Conservation (phyloP, 2,888 invertebrate genomes). For the Erebia palarica region DNA sequence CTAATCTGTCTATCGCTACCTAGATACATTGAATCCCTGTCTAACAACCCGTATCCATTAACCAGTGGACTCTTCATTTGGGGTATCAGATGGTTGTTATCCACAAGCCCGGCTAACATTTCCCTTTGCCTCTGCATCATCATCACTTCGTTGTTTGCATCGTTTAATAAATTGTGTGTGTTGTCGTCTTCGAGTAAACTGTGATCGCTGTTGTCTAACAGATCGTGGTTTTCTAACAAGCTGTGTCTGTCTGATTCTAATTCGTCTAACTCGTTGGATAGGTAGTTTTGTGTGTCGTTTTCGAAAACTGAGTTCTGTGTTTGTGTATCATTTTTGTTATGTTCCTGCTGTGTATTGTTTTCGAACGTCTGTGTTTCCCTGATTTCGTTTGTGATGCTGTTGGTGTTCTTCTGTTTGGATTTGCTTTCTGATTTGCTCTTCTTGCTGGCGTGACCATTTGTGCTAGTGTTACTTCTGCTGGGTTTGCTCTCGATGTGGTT, state of each 20-base stretch:
- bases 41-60: slow-evolving; percentile 71
- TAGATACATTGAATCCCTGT: slow-evolving; percentile 67
- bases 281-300: slow-evolving; percentile 62
- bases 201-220: slow-evolving; percentile 75
- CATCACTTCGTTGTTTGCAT: slow-evolving; percentile 64
- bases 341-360: slow-evolving; percentile 42
- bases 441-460: slow-evolving; percentile 69
- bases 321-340: slow-evolving; percentile 40
- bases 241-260: slow-evolving; percentile 78
- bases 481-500: slow-evolving; percentile 67
- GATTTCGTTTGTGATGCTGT: slow-evolving; percentile 67
- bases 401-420: slow-evolving; percentile 70
- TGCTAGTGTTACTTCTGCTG: slow-evolving; percentile 73
- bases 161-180: slow-evolving; percentile 68
- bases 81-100: slow-evolving; percentile 63
- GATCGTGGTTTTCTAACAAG: slow-evolving; percentile 73
- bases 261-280: slow-evolving; percentile 72
- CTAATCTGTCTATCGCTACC: slow-evolving; percentile 69
- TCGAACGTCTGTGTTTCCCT: slow-evolving; percentile 55
- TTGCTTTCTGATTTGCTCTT: slow-evolving; percentile 75
- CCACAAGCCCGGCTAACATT: slow-evolving; percentile 70
- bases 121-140: slow-evolving; percentile 73
- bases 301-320: slow-evolving; percentile 63
- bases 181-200: slow-evolving; percentile 71
- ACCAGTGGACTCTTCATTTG: slow-evolving; percentile 65